A percentile compares a stretch with the other conserved stretches of the same genome.
These are phyloP conservation scores for Muscidifurax raptorellus DNA, from an alignment of 1,140 invertebrate genomes.

Conservation along the genomic window DNA sequence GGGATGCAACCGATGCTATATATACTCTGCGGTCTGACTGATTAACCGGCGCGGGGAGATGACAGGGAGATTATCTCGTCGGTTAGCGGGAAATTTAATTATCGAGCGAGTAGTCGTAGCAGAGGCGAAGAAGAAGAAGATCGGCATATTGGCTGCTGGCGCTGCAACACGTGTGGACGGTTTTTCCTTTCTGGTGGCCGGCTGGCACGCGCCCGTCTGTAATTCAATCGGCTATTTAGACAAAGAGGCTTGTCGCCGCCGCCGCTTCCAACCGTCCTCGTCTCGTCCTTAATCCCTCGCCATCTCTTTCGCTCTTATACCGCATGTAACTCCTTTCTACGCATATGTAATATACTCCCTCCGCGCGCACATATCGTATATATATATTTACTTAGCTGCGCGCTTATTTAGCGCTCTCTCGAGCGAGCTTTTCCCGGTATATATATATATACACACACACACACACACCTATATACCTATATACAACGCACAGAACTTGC, in stretches of 20 bases:
- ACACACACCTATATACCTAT: neutral
- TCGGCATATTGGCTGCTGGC: neutral
- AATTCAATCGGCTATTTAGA: constrained; percentile 73
- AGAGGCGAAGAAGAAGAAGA: neutral
- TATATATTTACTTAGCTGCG: constrained; percentile 67
- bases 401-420: constrained; percentile 27
- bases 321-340: neutral
- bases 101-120: too few species aligned
- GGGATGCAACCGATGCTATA: too few species aligned
- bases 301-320: neutral
- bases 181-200: constrained; percentile 46
- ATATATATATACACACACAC: neutral
- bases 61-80: constrained; percentile 62
- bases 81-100: constrained; percentile 36
- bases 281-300: constrained; percentile 28
- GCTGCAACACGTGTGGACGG: neutral
- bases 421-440: neutral
- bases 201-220: constrained; percentile 69
- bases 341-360: neutral
- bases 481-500: too few species aligned
- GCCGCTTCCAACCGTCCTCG: neutral
- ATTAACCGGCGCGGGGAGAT: constrained; percentile 64
- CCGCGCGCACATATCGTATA: too few species aligned
- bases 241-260: constrained; percentile 53
- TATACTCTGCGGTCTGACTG: constrained; percentile 69